Evolutionary conservation across 2,113 vertebrate genomes (phyloP), one percentile per base, ranked within the genome.

Genomic region (Pelodiscus sinensis): DNA sequence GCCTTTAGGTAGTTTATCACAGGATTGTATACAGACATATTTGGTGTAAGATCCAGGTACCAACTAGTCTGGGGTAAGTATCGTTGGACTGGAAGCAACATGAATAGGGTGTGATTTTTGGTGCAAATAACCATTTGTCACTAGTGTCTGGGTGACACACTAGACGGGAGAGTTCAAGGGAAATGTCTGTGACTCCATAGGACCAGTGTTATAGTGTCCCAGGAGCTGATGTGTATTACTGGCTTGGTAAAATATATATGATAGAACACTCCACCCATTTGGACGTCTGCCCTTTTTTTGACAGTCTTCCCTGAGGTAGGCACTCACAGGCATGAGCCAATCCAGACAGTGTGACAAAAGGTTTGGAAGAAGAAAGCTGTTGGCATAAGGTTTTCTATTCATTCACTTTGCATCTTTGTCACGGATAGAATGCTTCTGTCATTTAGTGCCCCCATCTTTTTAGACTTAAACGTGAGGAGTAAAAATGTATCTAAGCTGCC

Each of bases 391-490:
- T 85, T 96, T 91, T 56, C 86, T 95, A 90, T 80, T 91, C 88
- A 56, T 90, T 92, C 90, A 21, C 88, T 90, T 92, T 68, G 65
- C 52, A 55, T 79, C 87, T 86, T 91, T 87, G 73, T 93, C 92
- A 94, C 92, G 86, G 44, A 91, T n/a, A 95, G 87, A 79, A 82
- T 68, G 58, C 50, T 92, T 93, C 89, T 94, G 90, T 78, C 95
- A 83, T 1, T 24, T 65, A 77, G 80, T 50, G 56, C 93, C 82
- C 92, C 88, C 86, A 6, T 50, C 1, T 0, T 87, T 79, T 85
- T 1, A 0, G 44, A 94, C 92, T 84, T 87, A 24, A 71, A 96
- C 90, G 35, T 92, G 25, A 62, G 73, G 58, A 93, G 52, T 2
- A n/a, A 88, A 82, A 31, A 75, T 75, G 38, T 79, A 57, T 88